Conservation (phyloP, 2,888 invertebrate species). For the Eumacrocentrus americanus region DNA sequence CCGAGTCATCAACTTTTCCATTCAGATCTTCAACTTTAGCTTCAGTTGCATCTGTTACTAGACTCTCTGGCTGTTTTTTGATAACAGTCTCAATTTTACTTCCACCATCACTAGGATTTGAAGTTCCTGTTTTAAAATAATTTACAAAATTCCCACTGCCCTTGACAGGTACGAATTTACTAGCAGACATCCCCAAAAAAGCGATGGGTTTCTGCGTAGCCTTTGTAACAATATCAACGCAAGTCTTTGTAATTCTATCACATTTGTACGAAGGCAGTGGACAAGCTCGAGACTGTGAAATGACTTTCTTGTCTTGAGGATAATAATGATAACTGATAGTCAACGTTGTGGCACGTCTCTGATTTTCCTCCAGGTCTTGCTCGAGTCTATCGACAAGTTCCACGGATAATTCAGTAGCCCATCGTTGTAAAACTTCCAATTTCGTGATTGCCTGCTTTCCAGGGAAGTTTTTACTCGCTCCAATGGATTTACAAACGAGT, state of each 20-base stretch:
- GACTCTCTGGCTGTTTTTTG: neutral
- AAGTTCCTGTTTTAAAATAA: constrained; percentile 53
- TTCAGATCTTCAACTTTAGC: neutral
- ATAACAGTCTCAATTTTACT: neutral
- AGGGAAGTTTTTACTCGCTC: constrained; percentile 92
- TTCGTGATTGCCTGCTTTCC: constrained; percentile 77
- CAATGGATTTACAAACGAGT: constrained; percentile 90
- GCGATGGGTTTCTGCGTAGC: constrained; percentile 62
- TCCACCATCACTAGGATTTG: constrained; percentile 37
- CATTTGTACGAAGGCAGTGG: constrained; percentile 69
- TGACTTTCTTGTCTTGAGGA: constrained; percentile 35
- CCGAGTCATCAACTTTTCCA: constrained; percentile 49
- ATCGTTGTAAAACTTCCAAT: constrained; percentile 70
- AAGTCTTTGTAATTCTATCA: constrained; percentile 71
- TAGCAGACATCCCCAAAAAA: constrained; percentile 64
- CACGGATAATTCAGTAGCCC: constrained; percentile 81
- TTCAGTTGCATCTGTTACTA: neutral
- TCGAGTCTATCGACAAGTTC: constrained; percentile 85
- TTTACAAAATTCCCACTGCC: constrained; percentile 51
- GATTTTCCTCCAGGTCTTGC: constrained; percentile 81
- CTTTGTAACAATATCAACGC: constrained; percentile 73
- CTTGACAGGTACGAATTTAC: constrained; percentile 59
- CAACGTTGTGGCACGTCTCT: constrained; percentile 79
- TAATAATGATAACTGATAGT: constrained; percentile 70
- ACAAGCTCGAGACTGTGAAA: constrained; percentile 68